Evolutionary conservation across 2,797 vertebrate genomes (phyloP).

Genomic region (Pteronotus mesoamericanus): DNA sequence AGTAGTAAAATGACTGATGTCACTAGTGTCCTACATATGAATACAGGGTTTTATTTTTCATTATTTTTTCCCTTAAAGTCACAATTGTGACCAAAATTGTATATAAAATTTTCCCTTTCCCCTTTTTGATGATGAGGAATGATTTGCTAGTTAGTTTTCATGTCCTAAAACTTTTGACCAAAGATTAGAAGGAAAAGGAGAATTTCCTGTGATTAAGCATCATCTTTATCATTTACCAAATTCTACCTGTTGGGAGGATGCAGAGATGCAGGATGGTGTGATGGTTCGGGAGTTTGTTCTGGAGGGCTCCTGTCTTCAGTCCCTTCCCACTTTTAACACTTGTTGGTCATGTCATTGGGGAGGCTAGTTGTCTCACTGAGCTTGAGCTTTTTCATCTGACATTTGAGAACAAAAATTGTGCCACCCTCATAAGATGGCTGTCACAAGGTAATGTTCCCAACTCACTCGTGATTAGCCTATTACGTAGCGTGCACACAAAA

Average conservation of each 20-base stretch:
- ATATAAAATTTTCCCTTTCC: neutral
- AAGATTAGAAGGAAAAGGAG: neutral
- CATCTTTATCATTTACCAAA: neutral
- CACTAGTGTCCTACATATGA: neutral
- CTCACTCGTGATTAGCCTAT: no score
- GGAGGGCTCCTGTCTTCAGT: no score
- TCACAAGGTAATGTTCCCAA: neutral
- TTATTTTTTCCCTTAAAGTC: neutral
- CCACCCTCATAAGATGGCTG: neutral
- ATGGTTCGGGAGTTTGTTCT: neutral
- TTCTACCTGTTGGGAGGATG: neutral
- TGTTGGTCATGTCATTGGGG: neutral
- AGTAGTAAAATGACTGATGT: neutral
- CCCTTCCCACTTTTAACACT: no score
- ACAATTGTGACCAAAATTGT: neutral
- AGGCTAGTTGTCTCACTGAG: neutral
- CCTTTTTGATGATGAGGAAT: neutral
- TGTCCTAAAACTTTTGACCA: neutral
- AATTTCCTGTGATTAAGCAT: neutral
- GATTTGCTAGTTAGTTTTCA: neutral
- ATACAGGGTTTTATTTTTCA: neutral
- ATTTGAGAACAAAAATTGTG: neutral
- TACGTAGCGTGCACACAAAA: neutral
- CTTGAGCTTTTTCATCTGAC: neutral
- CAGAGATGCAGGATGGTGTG: neutral